Evolutionary conservation across 2,797 vertebrate genomes (phyloP).

Genomic region (Manis javanica): DNA sequence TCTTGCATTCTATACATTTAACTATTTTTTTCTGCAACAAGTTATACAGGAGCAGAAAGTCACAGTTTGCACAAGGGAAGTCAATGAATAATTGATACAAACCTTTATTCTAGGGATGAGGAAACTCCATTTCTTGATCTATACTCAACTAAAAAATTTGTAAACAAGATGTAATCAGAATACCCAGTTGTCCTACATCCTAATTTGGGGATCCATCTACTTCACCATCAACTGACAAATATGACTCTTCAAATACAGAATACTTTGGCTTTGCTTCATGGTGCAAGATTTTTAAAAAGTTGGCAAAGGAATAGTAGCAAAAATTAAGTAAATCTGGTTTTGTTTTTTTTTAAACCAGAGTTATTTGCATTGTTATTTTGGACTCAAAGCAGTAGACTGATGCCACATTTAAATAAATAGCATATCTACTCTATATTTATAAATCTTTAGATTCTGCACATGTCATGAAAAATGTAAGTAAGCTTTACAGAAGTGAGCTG

Average conservation of each 20-base stretch:
- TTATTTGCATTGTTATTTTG: constrained; percentile 1
- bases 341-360: background rate
- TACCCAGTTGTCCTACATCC: background rate
- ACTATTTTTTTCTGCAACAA: background rate
- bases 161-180: background rate
- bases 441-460: constrained; percentile 40
- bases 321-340: background rate
- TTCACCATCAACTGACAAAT: background rate
- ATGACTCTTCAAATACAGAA: background rate
- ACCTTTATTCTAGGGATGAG: background rate
- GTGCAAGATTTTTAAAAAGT: background rate
- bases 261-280: background rate
- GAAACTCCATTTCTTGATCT: background rate
- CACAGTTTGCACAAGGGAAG: background rate
- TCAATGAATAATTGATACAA: constrained; percentile 38
- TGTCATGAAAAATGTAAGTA: constrained; percentile 7
- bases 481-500: constrained; percentile 21
- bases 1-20: background rate
- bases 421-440: constrained; percentile 59
- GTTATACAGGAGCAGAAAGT: background rate
- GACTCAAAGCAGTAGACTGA: background rate
- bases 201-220: background rate
- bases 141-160: background rate
- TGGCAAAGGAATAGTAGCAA: background rate
- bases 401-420: constrained; percentile 46